Evolutionary conservation across 2,888 invertebrate genomes (phyloP), one percentile per base, ranked within the genome.

Genomic region (Hartigia nigra): DNA sequence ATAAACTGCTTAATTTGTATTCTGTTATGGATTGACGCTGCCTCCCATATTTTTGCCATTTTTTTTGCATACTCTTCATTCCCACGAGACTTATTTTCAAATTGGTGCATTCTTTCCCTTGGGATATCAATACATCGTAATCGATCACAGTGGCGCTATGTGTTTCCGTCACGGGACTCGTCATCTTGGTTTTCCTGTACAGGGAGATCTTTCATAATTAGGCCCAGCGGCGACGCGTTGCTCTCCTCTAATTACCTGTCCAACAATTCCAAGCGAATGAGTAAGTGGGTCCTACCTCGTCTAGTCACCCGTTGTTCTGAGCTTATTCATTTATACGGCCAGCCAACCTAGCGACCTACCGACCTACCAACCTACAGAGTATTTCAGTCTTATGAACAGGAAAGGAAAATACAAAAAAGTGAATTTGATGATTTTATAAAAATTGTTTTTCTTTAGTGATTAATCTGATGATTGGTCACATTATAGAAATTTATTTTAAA

Each of bases 191-290:
- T 23, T 55, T 23, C 55, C 39, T 39, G 39, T 14, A 23, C 23
- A 23, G 55, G 32, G 31, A 34, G 32, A 31, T 72, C 85, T 88
- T 89, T 90, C 89, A 89, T 91, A 91, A 91, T 91, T 91, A 91
- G 89, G 90, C 90, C 90, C 89, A 86, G 85, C 84, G 90, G 91
- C 90, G 86, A 89, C 88, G 86, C 87, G 88, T 89, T 89, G 87
- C 90, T 89, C 23, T 55, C 86, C 89, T 89, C 90, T 91, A 91
- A 91, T 91, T 91, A 91, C 89, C 88, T 87, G 89, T 90, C 89
- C 88, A 88, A 91, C 90, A 90, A 90, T 90, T 85, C 85, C 85
- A 82, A 85, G 80, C 87, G 87, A 90, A 88, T 88, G 89, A 89
- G 84, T 87, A 88, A 90, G 88, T 89, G 89, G 72, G 86, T 84